Evolutionary conservation across 1,140 invertebrate species (phyloP).

Genomic region (Reticulitermes speratus): DNA sequence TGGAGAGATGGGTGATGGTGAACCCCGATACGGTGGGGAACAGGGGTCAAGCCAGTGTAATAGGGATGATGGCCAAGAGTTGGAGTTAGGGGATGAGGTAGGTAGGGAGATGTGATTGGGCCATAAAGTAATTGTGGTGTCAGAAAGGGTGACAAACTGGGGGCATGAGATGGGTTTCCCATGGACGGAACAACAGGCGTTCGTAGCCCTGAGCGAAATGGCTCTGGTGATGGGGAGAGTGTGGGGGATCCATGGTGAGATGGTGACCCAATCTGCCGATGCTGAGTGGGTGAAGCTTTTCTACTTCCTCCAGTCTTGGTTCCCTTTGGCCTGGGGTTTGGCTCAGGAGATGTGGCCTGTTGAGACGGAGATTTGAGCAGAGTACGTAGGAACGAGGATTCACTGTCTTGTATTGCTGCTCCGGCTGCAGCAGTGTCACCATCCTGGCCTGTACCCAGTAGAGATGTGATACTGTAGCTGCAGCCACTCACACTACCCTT

Average conservation of each 20-base stretch:
- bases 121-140: conserved; percentile 29
- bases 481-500: conserved; percentile 58
- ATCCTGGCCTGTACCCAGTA: conserved; percentile 53
- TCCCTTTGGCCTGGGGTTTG: conserved; percentile 25
- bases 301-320: conserved; percentile 23
- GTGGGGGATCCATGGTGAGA: conserved; percentile 35
- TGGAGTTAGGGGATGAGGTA: conserved; percentile 33
- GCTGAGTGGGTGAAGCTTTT: conserved; percentile 31
- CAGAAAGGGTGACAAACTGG: conserved; percentile 28
- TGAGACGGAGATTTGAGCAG: conserved; percentile 43
- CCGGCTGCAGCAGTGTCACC: conserved; percentile 38
- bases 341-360: conserved; percentile 27
- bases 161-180: conserved; percentile 15
- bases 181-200: conserved; percentile 33
- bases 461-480: conserved; percentile 75
- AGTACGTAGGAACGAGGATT: conserved; percentile 50
- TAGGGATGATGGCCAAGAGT: conserved; percentile 28
- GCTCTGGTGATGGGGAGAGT: conserved; percentile 36
- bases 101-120: conserved; percentile 31
- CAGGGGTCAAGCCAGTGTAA: conserved; percentile 26
- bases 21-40: conserved; percentile 30
- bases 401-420: conserved; percentile 34
- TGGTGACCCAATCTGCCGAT: conserved; percentile 29
- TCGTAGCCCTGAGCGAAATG: conserved; percentile 25
- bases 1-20: conserved; percentile 33